These are phyloP conservation scores for Phlogophora meticulosa DNA, from an alignment of 2,888 invertebrate species.

Conservation along the genomic window DNA sequence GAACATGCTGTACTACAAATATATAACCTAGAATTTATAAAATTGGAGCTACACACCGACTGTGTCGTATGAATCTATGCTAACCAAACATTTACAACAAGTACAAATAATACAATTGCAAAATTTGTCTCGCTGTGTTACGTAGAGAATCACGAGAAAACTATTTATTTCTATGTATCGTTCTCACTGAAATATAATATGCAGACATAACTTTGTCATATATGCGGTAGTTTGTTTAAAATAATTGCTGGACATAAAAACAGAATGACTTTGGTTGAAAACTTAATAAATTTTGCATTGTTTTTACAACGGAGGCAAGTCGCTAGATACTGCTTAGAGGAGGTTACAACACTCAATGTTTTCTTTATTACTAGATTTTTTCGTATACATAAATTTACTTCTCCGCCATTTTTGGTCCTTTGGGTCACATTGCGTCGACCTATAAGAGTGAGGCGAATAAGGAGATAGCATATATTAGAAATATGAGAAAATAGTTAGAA, in stretches of 20 bases:
- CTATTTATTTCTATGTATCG: slow-evolving; percentile 40
- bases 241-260: slow-evolving; percentile 51
- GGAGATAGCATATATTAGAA: too few species aligned
- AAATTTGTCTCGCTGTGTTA: slow-evolving; percentile 46
- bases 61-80: slow-evolving; percentile 42
- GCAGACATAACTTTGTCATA: slow-evolving; percentile 40
- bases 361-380: background rate
- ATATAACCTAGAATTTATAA: slow-evolving; percentile 42
- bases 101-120: slow-evolving; percentile 48
- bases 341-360: background rate
- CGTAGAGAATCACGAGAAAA: slow-evolving; percentile 49
- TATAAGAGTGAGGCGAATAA: too few species aligned
- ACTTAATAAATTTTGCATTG: slow-evolving; percentile 41
- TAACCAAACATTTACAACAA: slow-evolving; percentile 34
- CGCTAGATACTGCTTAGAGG: background rate
- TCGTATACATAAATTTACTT: background rate
- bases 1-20: slow-evolving; percentile 40
- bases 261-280: slow-evolving; percentile 33
- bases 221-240: slow-evolving; percentile 49
- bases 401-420: background rate
- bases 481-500: too few species aligned
- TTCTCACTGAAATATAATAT: slow-evolving; percentile 43
- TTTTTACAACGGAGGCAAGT: slow-evolving; percentile 17
- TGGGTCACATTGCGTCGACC: background rate
- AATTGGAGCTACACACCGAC: slow-evolving; percentile 30